Evolutionary conservation across 2,888 invertebrate genomes (phyloP).

Genomic region (Anaspis maculata): DNA sequence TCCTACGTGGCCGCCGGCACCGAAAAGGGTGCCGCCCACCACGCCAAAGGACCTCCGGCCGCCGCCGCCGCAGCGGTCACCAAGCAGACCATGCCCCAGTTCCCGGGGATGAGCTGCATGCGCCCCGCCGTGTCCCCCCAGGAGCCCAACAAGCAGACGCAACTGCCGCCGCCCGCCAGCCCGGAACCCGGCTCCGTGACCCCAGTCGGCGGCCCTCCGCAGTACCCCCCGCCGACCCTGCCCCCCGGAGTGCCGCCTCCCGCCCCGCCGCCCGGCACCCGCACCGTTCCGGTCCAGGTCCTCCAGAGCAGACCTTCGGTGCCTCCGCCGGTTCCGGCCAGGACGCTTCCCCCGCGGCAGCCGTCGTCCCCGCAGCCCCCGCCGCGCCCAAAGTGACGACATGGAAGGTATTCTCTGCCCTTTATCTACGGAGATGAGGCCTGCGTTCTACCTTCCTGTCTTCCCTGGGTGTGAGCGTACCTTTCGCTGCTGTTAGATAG

Average conservation of each 20-base stretch:
- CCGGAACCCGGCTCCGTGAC: constrained; percentile 34
- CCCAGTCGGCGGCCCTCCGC: constrained; percentile 36
- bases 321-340: constrained; percentile 50
- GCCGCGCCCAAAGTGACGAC: constrained; percentile 39
- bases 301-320: constrained; percentile 20
- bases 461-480: constrained; percentile 34
- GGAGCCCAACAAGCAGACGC: constrained; percentile 1
- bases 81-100: constrained; percentile 8
- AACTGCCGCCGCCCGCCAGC: constrained; percentile 8
- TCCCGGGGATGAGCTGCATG: constrained; percentile 5
- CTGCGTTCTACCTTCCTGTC: constrained; percentile 36
- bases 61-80: constrained; percentile 3
- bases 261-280: constrained; percentile 34
- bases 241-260: constrained; percentile 38
- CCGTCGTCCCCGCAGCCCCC: constrained; percentile 40
- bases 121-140: neutral
- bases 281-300: constrained; percentile 32
- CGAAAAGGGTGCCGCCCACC: constrained; percentile 48
- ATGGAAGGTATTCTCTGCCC: constrained; percentile 36
- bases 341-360: constrained; percentile 44
- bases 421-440: constrained; percentile 35
- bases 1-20: constrained; percentile 95
- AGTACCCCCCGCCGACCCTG: constrained; percentile 39
- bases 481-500: neutral
- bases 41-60: too few species aligned